Conservation (phyloP, 2,888 invertebrate species). For the Heteropelma amictum region DNA sequence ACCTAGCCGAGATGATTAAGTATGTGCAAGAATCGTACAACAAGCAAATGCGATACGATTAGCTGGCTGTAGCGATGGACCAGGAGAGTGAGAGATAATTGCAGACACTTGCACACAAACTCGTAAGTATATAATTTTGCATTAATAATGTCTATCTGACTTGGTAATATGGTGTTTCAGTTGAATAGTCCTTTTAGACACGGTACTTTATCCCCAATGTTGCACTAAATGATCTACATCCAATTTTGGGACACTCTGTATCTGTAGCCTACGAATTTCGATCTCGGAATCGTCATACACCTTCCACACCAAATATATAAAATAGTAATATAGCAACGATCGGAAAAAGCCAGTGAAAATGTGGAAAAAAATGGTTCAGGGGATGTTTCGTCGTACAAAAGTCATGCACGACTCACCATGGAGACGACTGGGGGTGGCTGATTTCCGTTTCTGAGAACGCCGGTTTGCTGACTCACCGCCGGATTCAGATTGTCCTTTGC, state of each 20-base stretch:
- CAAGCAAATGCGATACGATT: conserved; percentile 45
- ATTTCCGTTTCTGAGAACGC: conserved; percentile 75
- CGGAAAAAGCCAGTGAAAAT: not conserved
- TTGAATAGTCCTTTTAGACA: too few species aligned
- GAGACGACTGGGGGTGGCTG: conserved; percentile 76
- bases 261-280: too few species aligned
- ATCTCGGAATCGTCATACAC: too few species aligned
- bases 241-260: too few species aligned
- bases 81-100: conserved; percentile 29
- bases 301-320: too few species aligned
- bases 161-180: too few species aligned
- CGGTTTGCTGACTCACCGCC: conserved; percentile 74
- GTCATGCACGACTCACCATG: conserved; percentile 69
- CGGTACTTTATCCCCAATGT: too few species aligned
- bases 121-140: not conserved
- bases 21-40: conserved; percentile 14
- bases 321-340: too few species aligned
- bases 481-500: conserved; percentile 76
- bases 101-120: conserved; percentile 26
- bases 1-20: conserved; percentile 25
- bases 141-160: too few species aligned
- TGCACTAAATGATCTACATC: too few species aligned
- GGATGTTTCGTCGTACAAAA: not conserved
- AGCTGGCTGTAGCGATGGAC: conserved; percentile 47
- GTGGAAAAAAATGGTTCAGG: not conserved